Percentiles rank a stretch among this genome's conserved stretches.
Conservation (phyloP, 2,888 invertebrate genomes). For the Nephrotoma flavescens region DNA sequence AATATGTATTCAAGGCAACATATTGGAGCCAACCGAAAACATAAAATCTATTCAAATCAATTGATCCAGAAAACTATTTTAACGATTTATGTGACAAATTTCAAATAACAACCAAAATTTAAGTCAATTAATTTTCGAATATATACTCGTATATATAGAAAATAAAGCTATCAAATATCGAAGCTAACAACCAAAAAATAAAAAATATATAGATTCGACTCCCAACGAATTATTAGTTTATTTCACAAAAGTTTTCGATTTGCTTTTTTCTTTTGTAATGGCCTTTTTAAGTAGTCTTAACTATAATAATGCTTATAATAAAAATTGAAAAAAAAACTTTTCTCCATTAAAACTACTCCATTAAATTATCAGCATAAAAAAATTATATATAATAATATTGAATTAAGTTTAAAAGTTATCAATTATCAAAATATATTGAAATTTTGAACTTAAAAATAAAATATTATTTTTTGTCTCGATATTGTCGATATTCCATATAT, state of each 20-base stretch:
- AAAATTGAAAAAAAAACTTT: background rate
- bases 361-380: background rate
- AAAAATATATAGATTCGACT: background rate
- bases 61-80: background rate
- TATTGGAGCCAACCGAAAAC: background rate
- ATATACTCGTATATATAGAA: background rate
- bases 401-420: background rate
- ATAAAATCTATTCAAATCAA: background rate
- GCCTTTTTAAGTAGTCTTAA: background rate
- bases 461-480: background rate
- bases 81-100: background rate
- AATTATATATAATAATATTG: background rate
- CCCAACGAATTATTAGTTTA: background rate
- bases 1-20: background rate
- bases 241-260: background rate
- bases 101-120: background rate
- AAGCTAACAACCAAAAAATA: background rate
- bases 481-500: background rate
- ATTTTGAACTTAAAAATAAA: background rate
- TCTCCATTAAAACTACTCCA: background rate
- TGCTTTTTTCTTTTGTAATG: background rate
- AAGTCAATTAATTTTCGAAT: background rate
- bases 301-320: background rate
- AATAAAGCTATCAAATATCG: background rate
- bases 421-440: background rate